Evolutionary conservation across 2,113 vertebrate species (phyloP).

Genomic region (Ameiurus melas): DNA sequence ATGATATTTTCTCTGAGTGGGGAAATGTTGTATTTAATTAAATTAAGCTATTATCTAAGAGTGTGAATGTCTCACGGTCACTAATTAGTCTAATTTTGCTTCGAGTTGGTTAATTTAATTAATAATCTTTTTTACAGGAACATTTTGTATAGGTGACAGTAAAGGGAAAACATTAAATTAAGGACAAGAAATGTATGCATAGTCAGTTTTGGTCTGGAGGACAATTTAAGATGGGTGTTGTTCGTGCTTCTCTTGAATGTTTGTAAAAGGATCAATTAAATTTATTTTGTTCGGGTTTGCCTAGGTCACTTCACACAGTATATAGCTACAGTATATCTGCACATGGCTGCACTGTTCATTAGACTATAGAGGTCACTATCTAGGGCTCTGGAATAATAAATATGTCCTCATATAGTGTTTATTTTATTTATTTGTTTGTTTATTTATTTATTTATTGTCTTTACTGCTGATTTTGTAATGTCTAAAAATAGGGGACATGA

Average conservation of each 20-base stretch:
- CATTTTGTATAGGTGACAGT: conserved; percentile 39
- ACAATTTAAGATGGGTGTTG: not conserved
- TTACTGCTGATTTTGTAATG: not conserved
- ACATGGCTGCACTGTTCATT: not conserved
- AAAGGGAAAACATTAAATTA: conserved; percentile 25
- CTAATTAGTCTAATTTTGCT: conserved; percentile 50
- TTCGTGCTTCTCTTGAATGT: not conserved
- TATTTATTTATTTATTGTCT: not conserved
- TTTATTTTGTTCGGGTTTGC: not conserved
- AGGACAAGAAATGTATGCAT: not conserved
- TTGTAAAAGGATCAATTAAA: not conserved
- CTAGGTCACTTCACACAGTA: not conserved
- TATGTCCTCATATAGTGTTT: too few species aligned
- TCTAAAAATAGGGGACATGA: too few species aligned
- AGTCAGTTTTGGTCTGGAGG: not conserved
- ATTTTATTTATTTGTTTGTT: too few species aligned
- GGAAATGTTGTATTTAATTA: conserved; percentile 52
- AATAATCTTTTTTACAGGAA: conserved; percentile 35
- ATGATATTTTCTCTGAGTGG: conserved; percentile 47
- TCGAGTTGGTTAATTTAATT: conserved; percentile 51
- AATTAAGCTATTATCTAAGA: conserved; percentile 50
- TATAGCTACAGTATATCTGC: not conserved
- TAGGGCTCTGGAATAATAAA: not conserved
- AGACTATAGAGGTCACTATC: not conserved
- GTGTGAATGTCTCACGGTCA: conserved; percentile 49